A percentile compares a stretch with the other conserved stretches of the same genome.
phyloP scores from a whole-genome alignment of 1,140 invertebrate genomes.

The Scaptomyza graminum region DNA sequence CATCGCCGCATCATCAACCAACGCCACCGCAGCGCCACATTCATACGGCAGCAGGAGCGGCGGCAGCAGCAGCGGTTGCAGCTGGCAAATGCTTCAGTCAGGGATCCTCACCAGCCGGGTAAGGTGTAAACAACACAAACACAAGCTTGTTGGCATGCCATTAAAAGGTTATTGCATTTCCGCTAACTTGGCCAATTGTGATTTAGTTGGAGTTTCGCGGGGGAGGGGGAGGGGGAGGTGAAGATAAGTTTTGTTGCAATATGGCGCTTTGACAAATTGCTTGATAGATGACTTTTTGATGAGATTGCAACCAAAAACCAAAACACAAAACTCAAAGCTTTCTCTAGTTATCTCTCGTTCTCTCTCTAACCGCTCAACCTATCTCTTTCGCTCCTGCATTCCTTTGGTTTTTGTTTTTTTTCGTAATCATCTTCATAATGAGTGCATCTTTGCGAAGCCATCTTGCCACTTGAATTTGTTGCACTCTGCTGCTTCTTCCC shows the following conservation, averaged over 20 bases:
- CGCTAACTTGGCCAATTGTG: slow-evolving; percentile 32
- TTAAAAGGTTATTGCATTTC: slow-evolving; percentile 42
- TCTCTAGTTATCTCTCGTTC: slow-evolving; percentile 2
- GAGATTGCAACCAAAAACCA: slow-evolving; percentile 27
- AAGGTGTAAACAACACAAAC: slow-evolving; percentile 46
- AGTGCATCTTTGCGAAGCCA: slow-evolving; percentile 40
- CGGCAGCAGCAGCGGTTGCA: slow-evolving; percentile 25
- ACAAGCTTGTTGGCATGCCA: slow-evolving; percentile 11
- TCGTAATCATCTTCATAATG: slow-evolving; percentile 43
- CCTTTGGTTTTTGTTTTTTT: slow-evolving; percentile 60
- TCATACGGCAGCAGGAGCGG: slow-evolving; percentile 34
- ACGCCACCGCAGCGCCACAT: slow-evolving; percentile 72
- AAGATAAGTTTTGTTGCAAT: slow-evolving; percentile 36
- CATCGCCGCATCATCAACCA: slow-evolving; percentile 76
- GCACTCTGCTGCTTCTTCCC: not conserved
- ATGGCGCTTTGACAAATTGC: slow-evolving; percentile 32
- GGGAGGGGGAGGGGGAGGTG: no score
- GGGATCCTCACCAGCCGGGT: slow-evolving; percentile 80
- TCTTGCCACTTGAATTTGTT: not conserved
- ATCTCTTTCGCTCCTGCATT: slow-evolving; percentile 37
- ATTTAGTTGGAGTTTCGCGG: no score
- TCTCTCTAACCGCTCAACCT: not conserved
- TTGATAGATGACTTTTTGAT: slow-evolving; percentile 74
- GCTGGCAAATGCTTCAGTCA: slow-evolving; percentile 68
- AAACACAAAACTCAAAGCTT: slow-evolving; percentile 1